Evolutionary conservation across 2,113 vertebrate species (phyloP).

Genomic region (Lichenostomus cassidix): DNA sequence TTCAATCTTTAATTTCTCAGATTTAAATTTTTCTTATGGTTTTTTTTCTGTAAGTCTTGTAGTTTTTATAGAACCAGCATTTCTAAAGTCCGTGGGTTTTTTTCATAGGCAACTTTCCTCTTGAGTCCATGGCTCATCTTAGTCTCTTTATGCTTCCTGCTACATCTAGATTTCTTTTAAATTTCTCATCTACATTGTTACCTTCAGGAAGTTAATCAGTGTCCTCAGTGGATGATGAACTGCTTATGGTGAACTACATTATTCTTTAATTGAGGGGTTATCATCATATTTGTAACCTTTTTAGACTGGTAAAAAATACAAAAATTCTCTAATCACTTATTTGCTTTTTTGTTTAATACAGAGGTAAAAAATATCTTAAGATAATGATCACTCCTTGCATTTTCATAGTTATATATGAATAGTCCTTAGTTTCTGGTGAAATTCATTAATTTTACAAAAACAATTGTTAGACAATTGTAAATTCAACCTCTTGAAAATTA

Average conservation of each 20-base stretch:
- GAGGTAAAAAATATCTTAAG: background rate
- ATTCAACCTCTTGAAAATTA: background rate
- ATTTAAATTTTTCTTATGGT: background rate
- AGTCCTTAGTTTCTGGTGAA: background rate
- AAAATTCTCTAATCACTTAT: background rate
- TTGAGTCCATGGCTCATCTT: background rate
- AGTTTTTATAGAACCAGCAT: background rate
- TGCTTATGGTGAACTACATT: background rate
- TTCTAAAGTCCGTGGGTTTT: background rate
- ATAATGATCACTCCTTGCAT: background rate
- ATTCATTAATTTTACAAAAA: background rate
- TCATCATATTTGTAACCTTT: background rate
- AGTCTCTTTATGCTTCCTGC: background rate
- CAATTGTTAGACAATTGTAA: background rate
- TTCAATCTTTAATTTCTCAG: background rate
- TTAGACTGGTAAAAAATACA: background rate
- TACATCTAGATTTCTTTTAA: background rate
- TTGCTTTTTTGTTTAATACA: background rate
- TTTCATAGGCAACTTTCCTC: background rate
- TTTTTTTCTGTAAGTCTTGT: background rate
- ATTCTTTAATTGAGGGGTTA: background rate
- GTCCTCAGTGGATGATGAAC: background rate
- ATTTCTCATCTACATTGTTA: background rate
- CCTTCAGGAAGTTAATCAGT: background rate
- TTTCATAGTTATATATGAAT: background rate